phyloP scores from a whole-genome alignment of 2,888 invertebrate species.

The Tenthredo notha region DNA sequence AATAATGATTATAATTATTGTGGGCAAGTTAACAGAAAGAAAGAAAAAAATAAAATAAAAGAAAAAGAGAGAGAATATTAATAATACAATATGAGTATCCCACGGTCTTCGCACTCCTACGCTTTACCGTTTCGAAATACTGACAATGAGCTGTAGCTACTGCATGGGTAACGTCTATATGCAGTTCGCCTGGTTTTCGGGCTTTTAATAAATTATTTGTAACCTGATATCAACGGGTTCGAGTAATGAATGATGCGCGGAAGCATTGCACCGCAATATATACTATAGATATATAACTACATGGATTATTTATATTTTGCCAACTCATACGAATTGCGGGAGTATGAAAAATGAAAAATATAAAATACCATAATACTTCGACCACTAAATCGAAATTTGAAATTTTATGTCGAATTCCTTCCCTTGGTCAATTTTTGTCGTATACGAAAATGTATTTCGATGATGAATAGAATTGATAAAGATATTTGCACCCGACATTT shows the following conservation, averaged over 20 bases:
- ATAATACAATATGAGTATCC: background rate
- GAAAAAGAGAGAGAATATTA: background rate
- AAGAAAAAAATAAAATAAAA: background rate
- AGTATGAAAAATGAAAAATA: background rate
- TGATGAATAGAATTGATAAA: too few relatives aligned
- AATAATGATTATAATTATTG: background rate
- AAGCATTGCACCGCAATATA: background rate
- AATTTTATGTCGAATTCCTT: too few relatives aligned
- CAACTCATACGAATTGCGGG: background rate
- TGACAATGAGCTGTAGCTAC: conserved; percentile 5
- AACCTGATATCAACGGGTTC: background rate
- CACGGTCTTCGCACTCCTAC: conserved; percentile 5
- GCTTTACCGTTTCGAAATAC: conserved; percentile 7
- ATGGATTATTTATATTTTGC: background rate
- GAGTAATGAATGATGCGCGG: background rate
- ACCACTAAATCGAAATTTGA: too few relatives aligned
- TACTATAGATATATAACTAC: background rate
- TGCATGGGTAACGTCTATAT: background rate
- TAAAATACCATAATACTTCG: too few relatives aligned
- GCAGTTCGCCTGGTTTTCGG: conserved; percentile 19
- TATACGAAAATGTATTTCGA: too few relatives aligned
- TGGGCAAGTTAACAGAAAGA: background rate
- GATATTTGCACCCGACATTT: background rate
- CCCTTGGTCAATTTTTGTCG: too few relatives aligned
- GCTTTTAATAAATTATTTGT: conserved; percentile 39